Evolutionary conservation across 92 coral and sea anemone species (phyloP).

Genomic region (Palythoa caribaeorum): DNA sequence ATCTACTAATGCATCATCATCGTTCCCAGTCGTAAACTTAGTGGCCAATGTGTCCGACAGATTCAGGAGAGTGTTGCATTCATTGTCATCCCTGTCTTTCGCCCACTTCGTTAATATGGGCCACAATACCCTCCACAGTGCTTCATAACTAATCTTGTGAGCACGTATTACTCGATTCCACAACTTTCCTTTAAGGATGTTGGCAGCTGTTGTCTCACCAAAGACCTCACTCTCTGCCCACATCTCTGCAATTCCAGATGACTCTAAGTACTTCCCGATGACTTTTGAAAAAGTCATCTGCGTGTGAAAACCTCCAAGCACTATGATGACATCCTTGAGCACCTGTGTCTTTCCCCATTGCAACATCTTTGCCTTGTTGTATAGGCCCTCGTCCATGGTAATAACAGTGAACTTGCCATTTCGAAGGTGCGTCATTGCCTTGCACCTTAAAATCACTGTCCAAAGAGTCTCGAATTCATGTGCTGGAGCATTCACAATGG

Average conservation of each 20-base stretch:
- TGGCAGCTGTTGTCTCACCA: constrained; percentile 41
- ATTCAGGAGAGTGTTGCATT: no score
- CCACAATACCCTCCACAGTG: constrained; percentile 39
- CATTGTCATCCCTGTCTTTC: background rate
- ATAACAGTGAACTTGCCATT: no score
- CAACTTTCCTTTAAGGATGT: constrained; percentile 43
- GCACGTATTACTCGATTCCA: constrained; percentile 54
- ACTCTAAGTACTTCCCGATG: constrained; percentile 64
- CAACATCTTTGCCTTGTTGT: constrained; percentile 46
- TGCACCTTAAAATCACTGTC: constrained; percentile 4
- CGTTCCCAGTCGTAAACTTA: no score
- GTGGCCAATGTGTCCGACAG: no score
- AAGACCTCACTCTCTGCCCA: constrained; percentile 54
- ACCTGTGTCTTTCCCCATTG: background rate
- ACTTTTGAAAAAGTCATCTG: constrained; percentile 69
- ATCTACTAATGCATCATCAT: no score
- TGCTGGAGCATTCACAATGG: constrained; percentile 66
- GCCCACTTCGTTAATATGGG: constrained; percentile 40
- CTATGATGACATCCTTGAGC: constrained; percentile 53
- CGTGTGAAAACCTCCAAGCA: constrained; percentile 69
- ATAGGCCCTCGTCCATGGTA: background rate
- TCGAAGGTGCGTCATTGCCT: constrained; percentile 30
- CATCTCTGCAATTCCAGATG: constrained; percentile 66
- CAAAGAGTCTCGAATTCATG: constrained; percentile 57
- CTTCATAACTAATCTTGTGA: constrained; percentile 49